These are phyloP conservation scores for Cyprinodon brontotheroides DNA, from an alignment of 2,113 vertebrate species.

Conservation along the genomic window DNA sequence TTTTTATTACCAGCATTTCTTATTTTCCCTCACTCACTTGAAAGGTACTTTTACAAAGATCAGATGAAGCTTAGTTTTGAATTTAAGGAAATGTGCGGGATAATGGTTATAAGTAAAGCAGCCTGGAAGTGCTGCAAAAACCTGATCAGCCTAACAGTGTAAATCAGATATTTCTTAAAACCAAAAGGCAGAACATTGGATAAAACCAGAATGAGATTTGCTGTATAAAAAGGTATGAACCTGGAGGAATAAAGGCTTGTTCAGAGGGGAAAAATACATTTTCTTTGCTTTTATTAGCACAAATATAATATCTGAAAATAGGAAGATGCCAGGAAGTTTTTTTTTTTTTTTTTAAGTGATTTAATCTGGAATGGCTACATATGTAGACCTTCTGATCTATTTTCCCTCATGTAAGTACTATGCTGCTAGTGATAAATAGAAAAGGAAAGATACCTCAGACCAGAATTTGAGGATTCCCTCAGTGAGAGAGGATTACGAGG, in stretches of 20 bases:
- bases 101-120: constrained; percentile 58
- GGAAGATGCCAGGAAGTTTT: not conserved
- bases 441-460: constrained; percentile 36
- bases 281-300: too few relatives aligned
- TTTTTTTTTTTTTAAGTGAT: not conserved
- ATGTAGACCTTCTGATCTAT: not conserved
- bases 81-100: constrained; percentile 19
- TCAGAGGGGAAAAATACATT: too few relatives aligned
- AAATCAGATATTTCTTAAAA: constrained; percentile 24
- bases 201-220: not conserved
- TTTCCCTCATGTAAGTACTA: constrained; percentile 12
- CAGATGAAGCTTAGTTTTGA: constrained; percentile 17
- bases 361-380: not conserved
- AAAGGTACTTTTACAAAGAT: constrained; percentile 18
- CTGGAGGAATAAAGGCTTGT: too few relatives aligned
- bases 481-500: constrained; percentile 52
- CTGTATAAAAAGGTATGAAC: too few relatives aligned
- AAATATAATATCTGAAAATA: not conserved
- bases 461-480: constrained; percentile 60
- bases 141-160: constrained; percentile 34
- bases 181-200: too few relatives aligned
- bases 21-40: constrained; percentile 24
- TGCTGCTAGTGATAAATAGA: constrained; percentile 10
- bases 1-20: constrained; percentile 54
- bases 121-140: constrained; percentile 25